A percentile compares a stretch with the other conserved stretches of the same genome.
Conservation (phyloP, 2,888 invertebrate species). For the Macrosoma leucophasiata region DNA sequence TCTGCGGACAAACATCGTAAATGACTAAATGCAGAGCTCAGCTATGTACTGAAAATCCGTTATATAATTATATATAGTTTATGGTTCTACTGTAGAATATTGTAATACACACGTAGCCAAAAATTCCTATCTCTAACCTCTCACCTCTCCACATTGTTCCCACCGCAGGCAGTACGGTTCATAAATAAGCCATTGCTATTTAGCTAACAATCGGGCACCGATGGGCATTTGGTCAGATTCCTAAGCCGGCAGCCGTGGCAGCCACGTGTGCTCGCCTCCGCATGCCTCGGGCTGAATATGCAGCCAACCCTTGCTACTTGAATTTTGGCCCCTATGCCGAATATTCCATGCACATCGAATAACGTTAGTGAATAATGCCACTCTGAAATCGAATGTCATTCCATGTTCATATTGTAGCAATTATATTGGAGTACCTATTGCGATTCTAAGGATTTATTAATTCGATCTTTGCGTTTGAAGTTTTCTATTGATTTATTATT, state of each 20-base stretch:
- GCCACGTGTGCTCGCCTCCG: conserved; percentile 67
- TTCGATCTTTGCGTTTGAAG: too few species aligned
- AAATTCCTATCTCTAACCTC: conserved; percentile 37
- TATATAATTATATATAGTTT: not conserved
- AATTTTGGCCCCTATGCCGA: conserved; percentile 65
- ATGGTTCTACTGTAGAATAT: not conserved
- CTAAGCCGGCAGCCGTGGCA: conserved; percentile 58
- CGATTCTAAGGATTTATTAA: too few species aligned
- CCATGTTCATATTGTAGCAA: conserved; percentile 23
- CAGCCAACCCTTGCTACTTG: conserved; percentile 58
- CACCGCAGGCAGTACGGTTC: conserved; percentile 39
- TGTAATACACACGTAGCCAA: conserved; percentile 1
- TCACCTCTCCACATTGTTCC: conserved; percentile 36
- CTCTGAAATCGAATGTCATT: conserved; percentile 42
- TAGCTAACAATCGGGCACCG: conserved; percentile 64
- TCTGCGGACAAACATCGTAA: conserved; percentile 42
- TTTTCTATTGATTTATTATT: too few species aligned
- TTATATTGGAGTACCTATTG: too few species aligned
- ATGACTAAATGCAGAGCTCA: conserved; percentile 34
- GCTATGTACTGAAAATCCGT: not conserved
- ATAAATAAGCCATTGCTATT: conserved; percentile 69
- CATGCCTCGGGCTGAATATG: conserved; percentile 66
- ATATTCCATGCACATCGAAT: conserved; percentile 65
- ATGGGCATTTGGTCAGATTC: conserved; percentile 74
- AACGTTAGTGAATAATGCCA: conserved; percentile 52